These are phyloP conservation scores for Smutsia temminckii DNA, from an alignment of 2,797 vertebrate genomes.

Conservation along the genomic window DNA sequence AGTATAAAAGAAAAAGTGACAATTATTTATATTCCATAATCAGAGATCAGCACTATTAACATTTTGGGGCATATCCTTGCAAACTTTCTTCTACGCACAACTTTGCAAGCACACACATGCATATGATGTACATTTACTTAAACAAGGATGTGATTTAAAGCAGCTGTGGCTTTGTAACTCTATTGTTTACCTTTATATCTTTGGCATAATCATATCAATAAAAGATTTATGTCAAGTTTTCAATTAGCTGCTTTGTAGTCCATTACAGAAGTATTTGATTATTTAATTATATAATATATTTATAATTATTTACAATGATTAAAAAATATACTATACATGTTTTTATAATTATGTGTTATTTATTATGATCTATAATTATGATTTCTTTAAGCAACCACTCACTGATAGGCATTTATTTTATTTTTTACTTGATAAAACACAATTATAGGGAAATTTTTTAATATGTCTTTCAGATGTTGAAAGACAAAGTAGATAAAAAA, in stretches of 20 bases:
- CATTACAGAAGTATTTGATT: not conserved
- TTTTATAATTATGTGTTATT: not conserved
- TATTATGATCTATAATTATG: not conserved
- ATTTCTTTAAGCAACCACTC: not conserved
- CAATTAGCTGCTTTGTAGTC: not conserved
- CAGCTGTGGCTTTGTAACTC: not conserved
- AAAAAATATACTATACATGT: not conserved
- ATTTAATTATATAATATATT: not conserved
- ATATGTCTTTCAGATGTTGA: not conserved
- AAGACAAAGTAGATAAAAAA: not conserved
- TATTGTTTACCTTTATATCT: not conserved
- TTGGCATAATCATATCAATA: not conserved
- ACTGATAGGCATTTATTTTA: not conserved
- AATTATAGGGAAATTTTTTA: not conserved
- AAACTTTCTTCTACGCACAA: not conserved
- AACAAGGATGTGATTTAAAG: not conserved
- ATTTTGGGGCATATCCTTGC: not conserved
- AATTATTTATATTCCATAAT: not conserved
- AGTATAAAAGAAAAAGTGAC: not conserved
- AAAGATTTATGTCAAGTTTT: not conserved
- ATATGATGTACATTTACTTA: not conserved
- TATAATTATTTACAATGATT: not conserved
- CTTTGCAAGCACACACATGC: not conserved
- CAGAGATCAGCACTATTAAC: not conserved
- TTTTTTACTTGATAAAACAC: not conserved